Base-by-base conservation (phyloP, 1,140 invertebrate genomes). In the Drosophila parabipectinata region DNA sequence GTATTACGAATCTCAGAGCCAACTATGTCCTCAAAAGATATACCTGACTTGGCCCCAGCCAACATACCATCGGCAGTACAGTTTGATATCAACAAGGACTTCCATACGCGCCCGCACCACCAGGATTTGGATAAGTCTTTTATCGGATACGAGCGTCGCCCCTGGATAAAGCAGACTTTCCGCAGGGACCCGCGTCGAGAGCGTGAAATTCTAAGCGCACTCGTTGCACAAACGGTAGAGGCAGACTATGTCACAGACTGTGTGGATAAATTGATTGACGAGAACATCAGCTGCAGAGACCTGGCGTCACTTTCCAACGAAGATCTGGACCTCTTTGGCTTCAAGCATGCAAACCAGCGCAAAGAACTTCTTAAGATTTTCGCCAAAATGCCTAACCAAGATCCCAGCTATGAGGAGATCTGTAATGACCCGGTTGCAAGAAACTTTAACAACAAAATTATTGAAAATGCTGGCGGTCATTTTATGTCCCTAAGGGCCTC, bases 271-370 rank as follows among this genome's bases (percentile, higher is more conserved):
- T 26, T 90, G 2, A 34, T 91, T 4, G 60, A 64, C 1, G 81
- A 87, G 45, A 56, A 88, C 21, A 74, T 91, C 2, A 71, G 56
- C 44, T 81, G 78, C 37, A 44, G 77, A 0, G 90, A 91, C 32
- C 63, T 91, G 59, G 90, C 58, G 0, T 88, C 85, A 2, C 66
- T 91, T 2, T 76, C 64, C 3, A 61, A 69, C 7, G 71, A 73
- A 32, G 90, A 91, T 45, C 53, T 91, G 3, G n/a, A 88, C 37
- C 8, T 88, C 9, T 79, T 91, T 21, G 90, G 90, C 0, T 82
- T 91, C 45, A 48, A 26, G 4, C 15, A 63, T 2, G 2, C 7
- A 0, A 47, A 66, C 3, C 71, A 91, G 10, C 79, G 83, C 4
- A 37, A 52, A 0, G 66, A 88, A 7, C 55, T 91, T 2, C 18